Conservation (phyloP, 1,140 invertebrate genomes). For the Bombus picipes region DNA sequence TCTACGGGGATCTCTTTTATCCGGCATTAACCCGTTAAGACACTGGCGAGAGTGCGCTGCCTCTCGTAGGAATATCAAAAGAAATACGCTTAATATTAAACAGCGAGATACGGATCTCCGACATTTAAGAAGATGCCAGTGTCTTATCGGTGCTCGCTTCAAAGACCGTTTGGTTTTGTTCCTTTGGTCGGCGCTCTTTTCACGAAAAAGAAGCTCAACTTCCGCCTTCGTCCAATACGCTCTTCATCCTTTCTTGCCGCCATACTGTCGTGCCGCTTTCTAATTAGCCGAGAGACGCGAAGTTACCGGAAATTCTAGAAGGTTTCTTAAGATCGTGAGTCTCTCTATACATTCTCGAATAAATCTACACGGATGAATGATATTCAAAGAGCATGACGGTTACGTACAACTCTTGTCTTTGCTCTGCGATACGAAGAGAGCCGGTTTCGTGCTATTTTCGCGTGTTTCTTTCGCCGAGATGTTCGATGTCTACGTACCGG, state of each 20-base stretch:
- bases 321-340: slow-evolving; percentile 46
- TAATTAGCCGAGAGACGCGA: slow-evolving; percentile 67
- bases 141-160: slow-evolving; percentile 68
- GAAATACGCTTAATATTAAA: slow-evolving; percentile 77
- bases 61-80: slow-evolving; percentile 71
- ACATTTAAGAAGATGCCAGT: slow-evolving; percentile 66
- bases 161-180: slow-evolving; percentile 73
- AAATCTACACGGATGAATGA: background rate
- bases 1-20: slow-evolving; percentile 53
- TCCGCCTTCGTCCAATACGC: background rate
- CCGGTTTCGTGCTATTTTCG: background rate
- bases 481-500: background rate
- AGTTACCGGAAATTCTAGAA: slow-evolving; percentile 54
- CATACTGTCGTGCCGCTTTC: slow-evolving; percentile 50
- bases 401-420: background rate
- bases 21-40: slow-evolving; percentile 63
- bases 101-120: slow-evolving; percentile 69
- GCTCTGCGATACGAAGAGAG: background rate
- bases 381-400: background rate
- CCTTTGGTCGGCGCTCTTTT: slow-evolving; percentile 59
- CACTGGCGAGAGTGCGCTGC: slow-evolving; percentile 35
- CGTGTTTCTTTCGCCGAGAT: background rate
- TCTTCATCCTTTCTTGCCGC: slow-evolving; percentile 7
- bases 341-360: background rate
- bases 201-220: slow-evolving; percentile 54